phyloP scores from a whole-genome alignment of 2,888 invertebrate genomes.

The Saturnia pavonia region DNA sequence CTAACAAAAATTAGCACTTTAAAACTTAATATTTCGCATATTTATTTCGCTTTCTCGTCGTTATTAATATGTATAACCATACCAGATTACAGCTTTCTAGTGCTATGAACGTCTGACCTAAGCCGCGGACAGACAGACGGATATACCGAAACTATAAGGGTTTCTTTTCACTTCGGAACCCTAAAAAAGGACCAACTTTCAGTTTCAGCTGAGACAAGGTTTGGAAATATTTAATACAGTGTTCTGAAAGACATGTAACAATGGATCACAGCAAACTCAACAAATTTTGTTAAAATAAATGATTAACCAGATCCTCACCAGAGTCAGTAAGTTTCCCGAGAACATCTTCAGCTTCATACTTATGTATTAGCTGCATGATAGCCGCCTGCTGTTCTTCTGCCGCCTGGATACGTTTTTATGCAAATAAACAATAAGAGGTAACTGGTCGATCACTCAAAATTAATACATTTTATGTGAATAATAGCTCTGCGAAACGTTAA shows the following conservation, averaged over 20 bases:
- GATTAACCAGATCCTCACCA: conserved; percentile 42
- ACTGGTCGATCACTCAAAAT: neutral
- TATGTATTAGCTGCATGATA: conserved; percentile 79
- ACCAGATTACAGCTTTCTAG: too few species aligned
- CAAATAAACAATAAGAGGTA: neutral
- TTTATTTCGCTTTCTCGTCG: too few species aligned
- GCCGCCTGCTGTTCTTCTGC: conserved; percentile 86
- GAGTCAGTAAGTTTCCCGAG: conserved; percentile 76
- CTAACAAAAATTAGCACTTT: too few species aligned
- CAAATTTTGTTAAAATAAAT: neutral
- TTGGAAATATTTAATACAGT: neutral
- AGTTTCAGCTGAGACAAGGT: too few species aligned
- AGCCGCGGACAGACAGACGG: too few species aligned
- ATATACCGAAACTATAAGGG: too few species aligned
- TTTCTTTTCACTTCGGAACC: too few species aligned
- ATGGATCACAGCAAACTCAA: neutral
- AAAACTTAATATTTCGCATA: too few species aligned
- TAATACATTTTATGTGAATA: neutral
- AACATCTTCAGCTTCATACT: conserved; percentile 79
- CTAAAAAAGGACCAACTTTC: too few species aligned
- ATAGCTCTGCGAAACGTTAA: too few species aligned
- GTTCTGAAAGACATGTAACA: neutral
- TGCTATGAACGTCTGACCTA: too few species aligned
- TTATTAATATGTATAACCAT: too few species aligned
- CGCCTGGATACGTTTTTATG: conserved; percentile 65